phyloP scores from a whole-genome alignment of 2,113 vertebrate genomes.

The Campylomormyrus tamandua region DNA sequence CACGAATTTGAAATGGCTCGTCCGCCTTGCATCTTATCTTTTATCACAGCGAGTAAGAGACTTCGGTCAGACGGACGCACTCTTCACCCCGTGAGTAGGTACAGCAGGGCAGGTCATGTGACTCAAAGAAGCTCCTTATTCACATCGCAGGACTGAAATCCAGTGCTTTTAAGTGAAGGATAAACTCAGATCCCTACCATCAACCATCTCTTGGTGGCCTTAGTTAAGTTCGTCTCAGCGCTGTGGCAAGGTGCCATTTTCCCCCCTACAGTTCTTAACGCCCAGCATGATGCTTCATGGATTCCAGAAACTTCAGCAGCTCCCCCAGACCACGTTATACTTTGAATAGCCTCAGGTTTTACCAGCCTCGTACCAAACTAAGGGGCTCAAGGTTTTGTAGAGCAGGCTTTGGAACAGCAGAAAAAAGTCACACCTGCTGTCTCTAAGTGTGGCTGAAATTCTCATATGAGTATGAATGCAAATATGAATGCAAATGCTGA shows the following conservation, averaged over 20 bases:
- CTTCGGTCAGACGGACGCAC: conserved; percentile 22
- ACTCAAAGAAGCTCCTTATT: neutral
- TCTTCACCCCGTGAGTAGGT: conserved; percentile 10
- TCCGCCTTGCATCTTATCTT: conserved; percentile 45
- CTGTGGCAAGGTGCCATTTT: neutral
- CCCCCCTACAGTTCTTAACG: neutral
- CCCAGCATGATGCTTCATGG: neutral
- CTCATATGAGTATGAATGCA: neutral
- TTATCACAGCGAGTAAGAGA: conserved; percentile 36
- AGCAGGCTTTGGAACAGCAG: neutral
- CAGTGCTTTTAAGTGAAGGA: neutral
- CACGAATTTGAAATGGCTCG: conserved; percentile 55
- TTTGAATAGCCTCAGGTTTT: neutral
- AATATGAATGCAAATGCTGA: neutral
- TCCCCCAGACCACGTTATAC: neutral
- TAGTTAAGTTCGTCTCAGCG: neutral
- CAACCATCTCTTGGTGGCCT: conserved; percentile 1
- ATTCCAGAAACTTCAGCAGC: neutral
- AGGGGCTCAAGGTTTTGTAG: neutral
- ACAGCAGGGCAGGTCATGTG: neutral
- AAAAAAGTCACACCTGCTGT: neutral
- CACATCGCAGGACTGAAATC: neutral
- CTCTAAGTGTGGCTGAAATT: neutral
- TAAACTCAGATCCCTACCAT: neutral
- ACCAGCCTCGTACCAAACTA: neutral